These are phyloP conservation scores for Orchestia grillus DNA, from an alignment of 1,140 invertebrate species.

Conservation along the genomic window DNA sequence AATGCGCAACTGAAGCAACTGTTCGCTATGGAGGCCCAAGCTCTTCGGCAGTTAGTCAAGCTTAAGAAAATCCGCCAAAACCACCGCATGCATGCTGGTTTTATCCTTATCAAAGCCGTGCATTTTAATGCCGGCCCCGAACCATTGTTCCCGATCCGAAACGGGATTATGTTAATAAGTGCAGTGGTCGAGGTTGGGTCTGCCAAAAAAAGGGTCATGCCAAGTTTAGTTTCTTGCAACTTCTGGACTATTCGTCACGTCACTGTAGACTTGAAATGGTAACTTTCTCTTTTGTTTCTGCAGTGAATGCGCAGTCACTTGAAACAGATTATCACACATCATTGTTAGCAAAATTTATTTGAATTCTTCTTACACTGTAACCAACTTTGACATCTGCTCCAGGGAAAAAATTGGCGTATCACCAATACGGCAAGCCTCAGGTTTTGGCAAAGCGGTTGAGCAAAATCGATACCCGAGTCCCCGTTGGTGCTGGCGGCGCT, in stretches of 20 bases:
- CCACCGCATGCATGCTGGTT: constrained; percentile 8
- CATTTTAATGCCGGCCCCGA: neutral
- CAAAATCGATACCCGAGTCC: constrained; percentile 14
- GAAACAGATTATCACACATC: no score
- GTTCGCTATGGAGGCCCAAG: neutral
- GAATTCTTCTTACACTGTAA: neutral
- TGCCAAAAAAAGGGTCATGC: neutral
- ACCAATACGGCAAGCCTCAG: neutral
- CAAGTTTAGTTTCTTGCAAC: neutral
- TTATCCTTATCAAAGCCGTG: neutral
- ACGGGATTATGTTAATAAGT: constrained; percentile 49
- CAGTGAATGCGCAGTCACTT: no score
- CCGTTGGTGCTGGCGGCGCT: neutral
- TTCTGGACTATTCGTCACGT: neutral
- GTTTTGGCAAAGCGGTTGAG: neutral
- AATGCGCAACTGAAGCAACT: neutral
- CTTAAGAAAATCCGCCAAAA: neutral
- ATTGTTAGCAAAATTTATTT: neutral
- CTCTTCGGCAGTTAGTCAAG: neutral
- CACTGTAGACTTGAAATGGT: no score
- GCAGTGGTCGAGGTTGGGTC: neutral
- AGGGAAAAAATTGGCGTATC: neutral
- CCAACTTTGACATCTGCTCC: neutral
- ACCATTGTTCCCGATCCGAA: constrained; percentile 48
- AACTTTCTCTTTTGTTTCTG: no score